These are phyloP conservation scores for Penaeus vannamei DNA, from an alignment of 1,140 invertebrate species.

Conservation along the genomic window DNA sequence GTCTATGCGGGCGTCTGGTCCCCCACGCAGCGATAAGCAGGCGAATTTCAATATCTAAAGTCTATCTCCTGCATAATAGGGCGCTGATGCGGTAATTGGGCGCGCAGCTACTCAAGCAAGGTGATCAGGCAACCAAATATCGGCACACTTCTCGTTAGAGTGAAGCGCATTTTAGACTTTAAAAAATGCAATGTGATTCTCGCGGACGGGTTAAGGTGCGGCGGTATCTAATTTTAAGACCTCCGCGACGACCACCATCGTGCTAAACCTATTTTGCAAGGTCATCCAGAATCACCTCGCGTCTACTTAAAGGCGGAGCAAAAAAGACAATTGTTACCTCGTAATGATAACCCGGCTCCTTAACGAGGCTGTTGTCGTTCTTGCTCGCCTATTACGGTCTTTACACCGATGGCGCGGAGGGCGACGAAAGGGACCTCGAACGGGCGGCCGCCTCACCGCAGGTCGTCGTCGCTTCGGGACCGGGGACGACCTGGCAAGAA, in stretches of 20 bases:
- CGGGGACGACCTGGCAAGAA: neutral
- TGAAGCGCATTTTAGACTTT: too few species aligned
- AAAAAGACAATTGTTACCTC: constrained; percentile 14
- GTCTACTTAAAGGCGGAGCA: neutral
- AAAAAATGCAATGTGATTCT: too few species aligned
- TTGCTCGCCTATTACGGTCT: neutral
- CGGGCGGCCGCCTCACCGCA: neutral
- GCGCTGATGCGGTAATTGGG: neutral
- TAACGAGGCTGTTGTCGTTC: constrained; percentile 20
- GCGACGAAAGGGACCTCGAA: neutral
- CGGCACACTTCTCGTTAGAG: neutral
- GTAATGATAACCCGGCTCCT: constrained; percentile 33
- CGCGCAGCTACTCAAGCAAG: neutral
- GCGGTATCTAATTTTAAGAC: too few species aligned
- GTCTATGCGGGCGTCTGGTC: too few species aligned
- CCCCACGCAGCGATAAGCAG: too few species aligned
- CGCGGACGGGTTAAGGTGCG: too few species aligned
- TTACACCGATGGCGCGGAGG: constrained; percentile 9
- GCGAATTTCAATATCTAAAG: too few species aligned
- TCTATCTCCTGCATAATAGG: too few species aligned
- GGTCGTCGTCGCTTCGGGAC: too few species aligned
- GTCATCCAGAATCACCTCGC: constrained; percentile 36
- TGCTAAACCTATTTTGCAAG: constrained; percentile 11
- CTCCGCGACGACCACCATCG: neutral
- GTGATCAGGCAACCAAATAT: constrained; percentile 20